Evolutionary conservation across 1,140 invertebrate genomes (phyloP), one percentile per base, ranked within the genome.

Genomic region (Dendroctonus ponderosae): DNA sequence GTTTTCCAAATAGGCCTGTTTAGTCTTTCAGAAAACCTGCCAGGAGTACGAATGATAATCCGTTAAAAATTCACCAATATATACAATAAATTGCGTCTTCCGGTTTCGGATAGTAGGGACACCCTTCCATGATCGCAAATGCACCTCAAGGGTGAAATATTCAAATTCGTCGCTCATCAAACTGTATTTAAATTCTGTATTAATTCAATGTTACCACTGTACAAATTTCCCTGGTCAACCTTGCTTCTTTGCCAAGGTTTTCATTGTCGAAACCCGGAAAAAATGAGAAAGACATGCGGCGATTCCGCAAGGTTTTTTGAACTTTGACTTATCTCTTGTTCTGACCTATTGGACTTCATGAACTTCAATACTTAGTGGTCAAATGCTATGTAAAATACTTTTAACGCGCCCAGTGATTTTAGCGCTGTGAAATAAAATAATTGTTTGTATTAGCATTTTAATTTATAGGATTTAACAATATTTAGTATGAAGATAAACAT

Each of bases 381-480:
- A 26, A 26, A 26, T 26, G 26, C 3, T 26, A 3, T 26, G 26
- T 26, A 2, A 26, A 26, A 26, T 26, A 26, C 3, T 26, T 26
- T 26, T 26, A 26, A 26, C 1, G 26, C 26, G 26, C 26, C 1
- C 1, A 3, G 3, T 26, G 26, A 26, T 26, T 26, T 26, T 26
- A 26, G 26, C 26, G 26, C 26, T 2, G 26, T 14, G 6, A 54
- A 60, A 49, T 60, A 50, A 46, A 62, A 57, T 41, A 52, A 43
- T 15, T 57, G 11, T 9, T 39, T 58, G 37, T 71, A 39, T 70
- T 61, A 69, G 71, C 68, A 66, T 77, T 74, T 14, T 77, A 74
- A 70, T 72, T 77, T 69, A 72, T 75, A 76, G 70, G 67, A 41
- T 73, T 76, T 72, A 77, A 77, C 75, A 77, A 77, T 77, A 77